Base-by-base conservation (phyloP, 2,113 vertebrate genomes). In the Mesocricetus auratus region DNA sequence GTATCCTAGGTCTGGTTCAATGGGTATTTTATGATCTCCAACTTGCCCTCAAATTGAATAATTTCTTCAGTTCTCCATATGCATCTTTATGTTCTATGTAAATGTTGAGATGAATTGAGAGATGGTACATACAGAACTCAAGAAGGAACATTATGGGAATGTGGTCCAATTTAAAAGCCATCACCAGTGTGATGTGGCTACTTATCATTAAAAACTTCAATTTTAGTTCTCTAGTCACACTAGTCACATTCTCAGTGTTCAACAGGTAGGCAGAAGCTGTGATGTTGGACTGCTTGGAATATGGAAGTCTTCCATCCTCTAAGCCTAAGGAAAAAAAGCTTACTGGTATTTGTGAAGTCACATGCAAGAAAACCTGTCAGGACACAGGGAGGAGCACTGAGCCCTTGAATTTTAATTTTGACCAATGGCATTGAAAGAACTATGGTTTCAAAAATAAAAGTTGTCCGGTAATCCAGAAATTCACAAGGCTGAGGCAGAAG, bases 31-130 rank as follows among this genome's bases (percentile, higher is more conserved):
- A 95, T 47, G 3, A 87, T n/a, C 53, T 89, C 36, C 19, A 89
- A 8, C 21, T 86, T 92, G 36, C 29, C 5, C 60, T 36, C 5
- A 75, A 83, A 68, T 13, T 45, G 8, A 79, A 5, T 22, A 81
- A 62, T 81, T 78, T 89, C 81, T 68, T 58, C 31, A 39, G 73
- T 1, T 73, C 12, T 45, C 33, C 89, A 53, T 29, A 64, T 56
- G 22, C 74, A 5, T 60, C 33, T 75, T 90, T 82, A 22, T 86
- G 68, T 90, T 60, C n/a, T 39, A 8, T 45, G 71, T 74, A 36
- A 71, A 91, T 86, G 50, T 22, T 50, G 26, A 78, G 45, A 26
- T 82, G 29, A 82, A 73, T 7, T 95, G 75, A 96, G n/a, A 81
- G 24, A 89, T 5, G 15, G 21, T 36, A 5, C 11, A 2, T 50